These are phyloP conservation scores for Cydia pomonella DNA, from an alignment of 1,140 invertebrate genomes.

Conservation along the genomic window DNA sequence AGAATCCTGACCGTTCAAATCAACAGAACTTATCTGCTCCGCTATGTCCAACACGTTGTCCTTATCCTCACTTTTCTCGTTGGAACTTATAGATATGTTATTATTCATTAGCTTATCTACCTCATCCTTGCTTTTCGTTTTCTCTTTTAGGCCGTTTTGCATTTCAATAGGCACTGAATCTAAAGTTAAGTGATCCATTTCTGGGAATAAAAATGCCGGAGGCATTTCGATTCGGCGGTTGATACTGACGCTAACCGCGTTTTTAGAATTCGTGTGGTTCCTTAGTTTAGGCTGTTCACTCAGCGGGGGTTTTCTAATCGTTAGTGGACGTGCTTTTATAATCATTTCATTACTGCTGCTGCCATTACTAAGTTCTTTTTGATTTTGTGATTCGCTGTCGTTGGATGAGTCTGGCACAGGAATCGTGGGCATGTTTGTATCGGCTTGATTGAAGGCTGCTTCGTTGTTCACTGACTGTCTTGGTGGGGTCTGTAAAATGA, in stretches of 20 bases:
- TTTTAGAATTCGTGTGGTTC: conserved; percentile 79
- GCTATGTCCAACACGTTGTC: conserved; percentile 76
- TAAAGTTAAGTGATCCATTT: conserved; percentile 81
- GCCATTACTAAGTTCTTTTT: conserved; percentile 68
- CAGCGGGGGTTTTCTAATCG: conserved; percentile 88
- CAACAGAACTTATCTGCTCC: conserved; percentile 77
- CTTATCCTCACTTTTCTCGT: conserved; percentile 77
- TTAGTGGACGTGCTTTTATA: conserved; percentile 90
- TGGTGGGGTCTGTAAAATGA: conserved; percentile 69
- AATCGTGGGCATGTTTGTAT: conserved; percentile 55
- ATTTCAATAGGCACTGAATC: conserved; percentile 56
- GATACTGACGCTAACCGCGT: conserved; percentile 84
- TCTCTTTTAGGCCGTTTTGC: conserved; percentile 65
- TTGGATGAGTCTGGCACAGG: conserved; percentile 59
- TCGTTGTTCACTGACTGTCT: conserved; percentile 69
- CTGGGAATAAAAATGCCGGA: conserved; percentile 89
- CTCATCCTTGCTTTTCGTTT: conserved; percentile 67
- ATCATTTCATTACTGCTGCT: conserved; percentile 81
- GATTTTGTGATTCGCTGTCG: conserved; percentile 59
- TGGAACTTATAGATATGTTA: conserved; percentile 62
- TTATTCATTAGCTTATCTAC: conserved; percentile 69
- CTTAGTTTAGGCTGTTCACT: conserved; percentile 89
- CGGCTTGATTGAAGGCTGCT: conserved; percentile 53
- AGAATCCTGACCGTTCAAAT: conserved; percentile 80
- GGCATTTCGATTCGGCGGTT: conserved; percentile 91